A percentile compares a stretch with the other conserved stretches of the same genome.
Evolutionary conservation across 2,797 vertebrate species (phyloP).

Genomic region (Lophius americanus): DNA sequence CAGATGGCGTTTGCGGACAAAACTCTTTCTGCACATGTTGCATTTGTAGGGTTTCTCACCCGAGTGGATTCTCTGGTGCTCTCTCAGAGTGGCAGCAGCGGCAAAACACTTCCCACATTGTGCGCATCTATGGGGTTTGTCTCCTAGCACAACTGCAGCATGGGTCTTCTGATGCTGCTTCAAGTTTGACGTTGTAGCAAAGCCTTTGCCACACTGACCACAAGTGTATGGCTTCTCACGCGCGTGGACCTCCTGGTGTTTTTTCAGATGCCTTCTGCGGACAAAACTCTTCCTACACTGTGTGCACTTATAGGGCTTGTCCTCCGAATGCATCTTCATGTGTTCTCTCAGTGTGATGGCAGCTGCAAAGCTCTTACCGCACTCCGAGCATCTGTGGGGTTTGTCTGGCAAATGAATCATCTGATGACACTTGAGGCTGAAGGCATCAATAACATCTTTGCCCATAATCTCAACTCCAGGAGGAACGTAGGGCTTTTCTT

Average conservation of each 20-base stretch:
- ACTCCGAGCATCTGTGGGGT: constrained; percentile 84
- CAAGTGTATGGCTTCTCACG: constrained; percentile 86
- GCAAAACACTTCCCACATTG: constrained; percentile 87
- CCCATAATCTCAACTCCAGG: constrained; percentile 85
- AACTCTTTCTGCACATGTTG: constrained; percentile 87
- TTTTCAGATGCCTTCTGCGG: constrained; percentile 84
- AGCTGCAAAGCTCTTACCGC: constrained; percentile 85
- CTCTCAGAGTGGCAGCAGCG: constrained; percentile 79
- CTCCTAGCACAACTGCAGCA: constrained; percentile 67
- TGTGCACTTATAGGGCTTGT: constrained; percentile 87
- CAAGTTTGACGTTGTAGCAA: constrained; percentile 83
- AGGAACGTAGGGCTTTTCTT: constrained; percentile 84
- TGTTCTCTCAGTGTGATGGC: constrained; percentile 86
- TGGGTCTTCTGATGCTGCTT: constrained; percentile 87
- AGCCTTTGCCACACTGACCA: constrained; percentile 84
- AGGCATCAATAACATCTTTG: constrained; percentile 85
- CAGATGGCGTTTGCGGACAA: constrained; percentile 84
- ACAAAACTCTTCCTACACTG: constrained; percentile 87
- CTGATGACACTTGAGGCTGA: constrained; percentile 85
- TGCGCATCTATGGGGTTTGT: constrained; percentile 82
- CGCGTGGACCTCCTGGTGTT: constrained; percentile 85
- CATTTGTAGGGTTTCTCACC: constrained; percentile 87
- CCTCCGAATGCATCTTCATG: constrained; percentile 88
- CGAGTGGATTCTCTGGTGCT: constrained; percentile 86
- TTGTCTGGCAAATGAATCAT: constrained; percentile 86